These are phyloP conservation scores for Anoplolepis gracilipes DNA, from an alignment of 1,140 invertebrate species.

Conservation along the genomic window DNA sequence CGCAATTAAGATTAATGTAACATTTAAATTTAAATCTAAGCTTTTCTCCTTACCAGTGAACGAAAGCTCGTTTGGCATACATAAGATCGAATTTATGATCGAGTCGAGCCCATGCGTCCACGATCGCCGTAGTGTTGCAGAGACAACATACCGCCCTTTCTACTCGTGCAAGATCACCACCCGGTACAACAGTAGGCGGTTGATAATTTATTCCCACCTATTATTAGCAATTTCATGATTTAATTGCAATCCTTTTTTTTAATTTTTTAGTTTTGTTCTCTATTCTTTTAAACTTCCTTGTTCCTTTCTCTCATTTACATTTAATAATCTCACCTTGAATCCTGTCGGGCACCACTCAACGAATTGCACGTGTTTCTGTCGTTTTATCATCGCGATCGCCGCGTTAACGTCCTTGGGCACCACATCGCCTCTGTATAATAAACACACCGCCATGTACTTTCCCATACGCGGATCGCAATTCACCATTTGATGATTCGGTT, in stretches of 20 bases:
- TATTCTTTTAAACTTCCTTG: neutral
- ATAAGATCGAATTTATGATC: constrained; percentile 92
- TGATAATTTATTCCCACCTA: constrained; percentile 90
- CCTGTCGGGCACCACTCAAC: constrained; percentile 90
- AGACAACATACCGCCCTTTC: constrained; percentile 91
- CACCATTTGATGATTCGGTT: constrained; percentile 94
- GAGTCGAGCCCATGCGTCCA: constrained; percentile 91
- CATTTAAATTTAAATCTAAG: no score
- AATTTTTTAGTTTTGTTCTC: neutral
- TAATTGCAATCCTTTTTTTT: neutral
- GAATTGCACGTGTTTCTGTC: constrained; percentile 87
- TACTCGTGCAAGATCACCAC: constrained; percentile 89
- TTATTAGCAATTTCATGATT: neutral
- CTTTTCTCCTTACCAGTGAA: constrained; percentile 89
- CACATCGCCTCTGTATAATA: constrained; percentile 89
- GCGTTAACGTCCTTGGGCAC: constrained; percentile 88
- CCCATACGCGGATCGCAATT: constrained; percentile 90
- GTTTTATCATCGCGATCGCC: constrained; percentile 89
- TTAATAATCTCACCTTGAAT: constrained; percentile 80
- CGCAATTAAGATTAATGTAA: no score
- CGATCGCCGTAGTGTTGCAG: constrained; percentile 92
- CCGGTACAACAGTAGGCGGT: constrained; percentile 91
- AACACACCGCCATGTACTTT: constrained; percentile 92
- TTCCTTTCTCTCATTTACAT: neutral
- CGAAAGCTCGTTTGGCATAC: constrained; percentile 92